Conservation (phyloP, 2,888 invertebrate species). For the Cephus pulcher region DNA sequence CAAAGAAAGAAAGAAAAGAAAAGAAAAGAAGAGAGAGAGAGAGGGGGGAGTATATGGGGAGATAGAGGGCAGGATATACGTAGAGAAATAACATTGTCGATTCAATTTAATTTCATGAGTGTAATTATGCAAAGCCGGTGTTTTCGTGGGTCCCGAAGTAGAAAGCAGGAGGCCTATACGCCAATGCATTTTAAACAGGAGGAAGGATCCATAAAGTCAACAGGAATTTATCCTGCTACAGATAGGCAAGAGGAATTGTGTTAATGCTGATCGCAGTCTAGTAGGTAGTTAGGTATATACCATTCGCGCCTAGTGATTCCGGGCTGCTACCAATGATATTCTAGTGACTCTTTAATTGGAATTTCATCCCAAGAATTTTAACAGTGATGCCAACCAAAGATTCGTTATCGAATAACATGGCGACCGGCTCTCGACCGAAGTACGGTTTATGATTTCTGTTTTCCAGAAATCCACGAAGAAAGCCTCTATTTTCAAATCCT, state of each 20-base stretch:
- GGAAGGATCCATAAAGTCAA: slow-evolving; percentile 9
- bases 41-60: neutral
- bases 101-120: slow-evolving; percentile 29
- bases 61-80: slow-evolving; percentile 8
- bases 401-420: neutral
- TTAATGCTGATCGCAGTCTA: neutral
- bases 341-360: neutral
- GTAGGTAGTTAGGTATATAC: neutral
- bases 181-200: slow-evolving; percentile 44
- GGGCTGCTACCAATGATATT: neutral
- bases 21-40: neutral
- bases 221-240: neutral
- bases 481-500: neutral
- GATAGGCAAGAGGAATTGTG: slow-evolving; percentile 5
- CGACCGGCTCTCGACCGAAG: neutral
- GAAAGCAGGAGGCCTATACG: slow-evolving; percentile 10
- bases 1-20: neutral
- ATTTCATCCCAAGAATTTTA: neutral
- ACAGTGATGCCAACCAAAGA: neutral
- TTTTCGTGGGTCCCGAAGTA: slow-evolving; percentile 28
- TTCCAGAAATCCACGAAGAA: neutral
- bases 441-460: neutral
- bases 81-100: slow-evolving; percentile 25
- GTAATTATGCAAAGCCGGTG: slow-evolving; percentile 44
- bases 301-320: neutral